Evolutionary conservation across 1,140 invertebrate genomes (phyloP).

Genomic region (Drosophila insularis): DNA sequence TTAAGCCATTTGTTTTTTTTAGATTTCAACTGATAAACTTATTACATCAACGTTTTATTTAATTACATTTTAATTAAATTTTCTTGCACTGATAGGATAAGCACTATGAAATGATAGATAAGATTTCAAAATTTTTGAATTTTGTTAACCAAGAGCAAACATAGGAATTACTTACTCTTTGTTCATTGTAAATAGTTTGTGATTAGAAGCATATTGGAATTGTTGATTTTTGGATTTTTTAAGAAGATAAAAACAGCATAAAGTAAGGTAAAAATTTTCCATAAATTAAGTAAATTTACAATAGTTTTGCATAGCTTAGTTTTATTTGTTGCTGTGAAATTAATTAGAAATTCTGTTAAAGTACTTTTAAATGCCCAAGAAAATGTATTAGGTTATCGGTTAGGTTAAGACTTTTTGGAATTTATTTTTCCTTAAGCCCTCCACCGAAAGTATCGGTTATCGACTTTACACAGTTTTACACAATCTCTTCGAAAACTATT

Average conservation of each 20-base stretch:
- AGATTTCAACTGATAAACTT: neutral
- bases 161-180: neutral
- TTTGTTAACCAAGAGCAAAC: neutral
- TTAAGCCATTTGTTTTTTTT: too few species aligned
- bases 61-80: conserved; percentile 1
- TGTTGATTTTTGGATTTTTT: neutral
- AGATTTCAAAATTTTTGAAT: neutral
- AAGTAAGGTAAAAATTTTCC: too few species aligned
- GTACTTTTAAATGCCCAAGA: too few species aligned
- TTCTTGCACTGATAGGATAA: neutral
- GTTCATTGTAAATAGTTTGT: neutral
- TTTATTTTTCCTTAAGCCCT: too few species aligned
- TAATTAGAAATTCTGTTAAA: neutral
- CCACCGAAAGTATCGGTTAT: too few species aligned
- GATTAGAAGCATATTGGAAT: neutral
- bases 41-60: neutral
- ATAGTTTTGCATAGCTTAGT: too few species aligned
- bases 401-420: too few species aligned
- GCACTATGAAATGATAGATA: neutral
- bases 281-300: too few species aligned
- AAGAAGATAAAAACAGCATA: too few species aligned
- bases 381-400: too few species aligned
- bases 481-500: too few species aligned
- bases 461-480: too few species aligned
- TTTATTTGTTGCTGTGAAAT: neutral